Conservation (phyloP, 2,113 vertebrate genomes). For the Sciurus niger region DNA sequence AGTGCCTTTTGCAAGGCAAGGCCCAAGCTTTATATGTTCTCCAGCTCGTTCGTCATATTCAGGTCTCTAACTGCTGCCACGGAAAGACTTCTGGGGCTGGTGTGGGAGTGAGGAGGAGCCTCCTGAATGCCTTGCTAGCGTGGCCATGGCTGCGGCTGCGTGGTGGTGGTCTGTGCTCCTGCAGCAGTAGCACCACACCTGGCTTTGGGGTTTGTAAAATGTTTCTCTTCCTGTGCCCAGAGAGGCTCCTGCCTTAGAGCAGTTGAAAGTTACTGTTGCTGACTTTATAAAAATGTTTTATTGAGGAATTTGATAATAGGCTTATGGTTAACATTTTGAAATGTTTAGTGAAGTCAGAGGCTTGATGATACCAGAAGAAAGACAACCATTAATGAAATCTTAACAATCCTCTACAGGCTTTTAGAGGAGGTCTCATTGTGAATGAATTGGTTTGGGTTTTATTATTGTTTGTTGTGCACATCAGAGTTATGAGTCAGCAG, state of each 20-base stretch:
- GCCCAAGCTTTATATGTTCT: background rate
- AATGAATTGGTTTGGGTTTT: background rate
- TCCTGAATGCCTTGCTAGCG: fast-evolving
- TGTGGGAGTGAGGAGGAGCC: background rate
- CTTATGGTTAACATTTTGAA: conserved; percentile 65
- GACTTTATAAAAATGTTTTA: conserved; percentile 63
- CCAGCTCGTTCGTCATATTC: background rate
- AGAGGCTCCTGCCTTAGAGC: background rate
- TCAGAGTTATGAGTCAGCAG: background rate
- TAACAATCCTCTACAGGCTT: background rate
- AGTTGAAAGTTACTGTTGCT: conserved; percentile 27
- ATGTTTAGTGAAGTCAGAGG: conserved; percentile 20
- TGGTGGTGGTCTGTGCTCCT: background rate
- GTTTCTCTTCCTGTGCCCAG: conserved; percentile 23
- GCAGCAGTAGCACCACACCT: background rate
- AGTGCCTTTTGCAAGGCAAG: background rate
- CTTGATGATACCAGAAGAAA: conserved; percentile 51
- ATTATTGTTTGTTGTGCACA: background rate
- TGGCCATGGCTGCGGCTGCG: background rate
- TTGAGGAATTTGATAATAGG: conserved; percentile 65
- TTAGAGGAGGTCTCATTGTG: background rate
- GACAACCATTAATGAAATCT: conserved; percentile 28
- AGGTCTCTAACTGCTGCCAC: background rate
- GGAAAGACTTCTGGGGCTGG: background rate
- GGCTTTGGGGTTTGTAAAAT: conserved; percentile 8